Conservation (phyloP, 1,140 invertebrate genomes). For the Dendroctonus ponderosae region DNA sequence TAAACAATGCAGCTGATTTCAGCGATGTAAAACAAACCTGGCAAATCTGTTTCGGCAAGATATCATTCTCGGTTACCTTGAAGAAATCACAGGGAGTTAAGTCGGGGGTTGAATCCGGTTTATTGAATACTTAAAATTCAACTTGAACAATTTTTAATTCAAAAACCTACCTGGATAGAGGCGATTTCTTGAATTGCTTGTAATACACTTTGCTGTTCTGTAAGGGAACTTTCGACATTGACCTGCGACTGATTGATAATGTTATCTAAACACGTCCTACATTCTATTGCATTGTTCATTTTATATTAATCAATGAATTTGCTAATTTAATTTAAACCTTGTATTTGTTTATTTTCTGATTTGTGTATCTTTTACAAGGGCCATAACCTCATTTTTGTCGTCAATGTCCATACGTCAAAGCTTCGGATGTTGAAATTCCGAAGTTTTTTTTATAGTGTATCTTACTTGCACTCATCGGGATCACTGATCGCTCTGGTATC, state of each 20-base stretch:
- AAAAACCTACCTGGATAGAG: constrained; percentile 22
- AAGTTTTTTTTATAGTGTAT: too few species aligned
- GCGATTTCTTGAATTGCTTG: constrained; percentile 26
- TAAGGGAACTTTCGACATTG: constrained; percentile 15
- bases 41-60: constrained; percentile 17
- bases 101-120: neutral
- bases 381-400: too few species aligned
- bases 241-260: neutral
- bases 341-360: neutral
- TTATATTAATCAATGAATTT: neutral
- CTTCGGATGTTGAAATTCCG: too few species aligned
- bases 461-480: too few species aligned
- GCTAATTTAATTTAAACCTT: neutral
- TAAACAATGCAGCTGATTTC: constrained; percentile 3
- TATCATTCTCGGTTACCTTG: constrained; percentile 11
- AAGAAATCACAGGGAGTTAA: neutral
- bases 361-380: neutral
- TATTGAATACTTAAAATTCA: neutral
- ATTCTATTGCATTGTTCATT: constrained; percentile 9
- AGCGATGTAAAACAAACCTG: constrained; percentile 2
- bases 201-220: constrained; percentile 13
- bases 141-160: neutral
- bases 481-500: too few species aligned
- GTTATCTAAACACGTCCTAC: constrained; percentile 21
- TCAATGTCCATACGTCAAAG: too few species aligned